Evolutionary conservation across 2,797 vertebrate species (phyloP).

Genomic region (Crocidura indochinensis): DNA sequence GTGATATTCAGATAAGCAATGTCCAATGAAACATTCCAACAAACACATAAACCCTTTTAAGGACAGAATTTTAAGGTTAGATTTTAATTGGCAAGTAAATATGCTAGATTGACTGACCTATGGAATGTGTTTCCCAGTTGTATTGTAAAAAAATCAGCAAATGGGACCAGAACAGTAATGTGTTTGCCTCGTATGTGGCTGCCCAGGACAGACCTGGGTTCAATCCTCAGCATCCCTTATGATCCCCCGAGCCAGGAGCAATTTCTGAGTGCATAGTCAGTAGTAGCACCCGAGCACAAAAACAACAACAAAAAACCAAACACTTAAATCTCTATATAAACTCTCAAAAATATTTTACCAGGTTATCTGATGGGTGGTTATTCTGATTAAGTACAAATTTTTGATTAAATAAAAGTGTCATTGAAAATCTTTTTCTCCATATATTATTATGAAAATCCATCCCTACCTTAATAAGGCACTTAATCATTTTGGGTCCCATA

Average conservation of each 20-base stretch:
- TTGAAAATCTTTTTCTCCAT: slow-evolving; percentile 13
- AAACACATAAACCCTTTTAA: not conserved
- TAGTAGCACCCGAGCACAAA: no score
- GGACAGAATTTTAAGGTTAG: not conserved
- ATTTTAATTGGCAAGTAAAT: not conserved
- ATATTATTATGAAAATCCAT: not conserved
- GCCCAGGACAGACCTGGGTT: no score
- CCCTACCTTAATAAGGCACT: not conserved
- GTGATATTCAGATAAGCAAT: not conserved
- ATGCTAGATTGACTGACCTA: not conserved
- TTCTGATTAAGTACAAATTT: slow-evolving; percentile 31
- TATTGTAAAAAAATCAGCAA: not conserved
- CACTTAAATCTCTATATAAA: not conserved
- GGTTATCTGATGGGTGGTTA: not conserved
- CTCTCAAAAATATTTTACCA: slow-evolving; percentile 12
- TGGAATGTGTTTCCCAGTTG: not conserved
- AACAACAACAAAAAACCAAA: no score
- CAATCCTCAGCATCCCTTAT: no score
- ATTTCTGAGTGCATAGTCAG: no score
- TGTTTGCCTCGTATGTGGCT: no score
- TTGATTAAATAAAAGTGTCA: not conserved
- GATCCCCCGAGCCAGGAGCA: no score
- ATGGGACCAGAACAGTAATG: not conserved
- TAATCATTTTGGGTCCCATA: not conserved
- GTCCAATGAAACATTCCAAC: slow-evolving; percentile 14